Percentiles rank a stretch among this genome's conserved stretches.
Conservation (phyloP, 2,113 vertebrate genomes). For the Pomatostomus ruficeps region DNA sequence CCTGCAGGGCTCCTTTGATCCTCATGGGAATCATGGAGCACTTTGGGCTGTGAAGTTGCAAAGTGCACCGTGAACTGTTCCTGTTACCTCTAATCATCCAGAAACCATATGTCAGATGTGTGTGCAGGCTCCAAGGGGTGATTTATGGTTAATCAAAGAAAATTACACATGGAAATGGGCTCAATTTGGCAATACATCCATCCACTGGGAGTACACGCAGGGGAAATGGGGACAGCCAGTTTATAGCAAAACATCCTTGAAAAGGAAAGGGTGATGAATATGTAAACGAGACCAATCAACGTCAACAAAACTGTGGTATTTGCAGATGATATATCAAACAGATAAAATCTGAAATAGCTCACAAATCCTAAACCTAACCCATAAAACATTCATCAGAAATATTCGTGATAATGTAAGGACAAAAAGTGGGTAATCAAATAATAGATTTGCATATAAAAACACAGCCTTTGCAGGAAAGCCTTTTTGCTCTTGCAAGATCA, state of each 20-base stretch:
- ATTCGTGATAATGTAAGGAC: conserved; percentile 67
- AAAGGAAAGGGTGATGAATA: conserved; percentile 70
- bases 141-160: conserved; percentile 57
- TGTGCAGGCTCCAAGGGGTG: conserved; percentile 55
- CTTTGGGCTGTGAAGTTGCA: conserved; percentile 18
- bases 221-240: conserved; percentile 42
- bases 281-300: conserved; percentile 72
- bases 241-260: conserved; percentile 65
- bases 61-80: conserved; percentile 57
- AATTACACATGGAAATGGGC: conserved; percentile 57
- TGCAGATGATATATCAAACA: conserved; percentile 66
- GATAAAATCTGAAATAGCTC: conserved; percentile 70
- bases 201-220: conserved; percentile 22
- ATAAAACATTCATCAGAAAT: conserved; percentile 73
- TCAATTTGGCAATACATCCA: conserved; percentile 62
- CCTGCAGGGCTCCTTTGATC: not conserved
- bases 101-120: conserved; percentile 56
- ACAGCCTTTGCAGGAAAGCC: conserved; percentile 30
- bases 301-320: conserved; percentile 64
- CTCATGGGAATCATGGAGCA: conserved; percentile 4
- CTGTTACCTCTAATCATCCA: conserved; percentile 63
- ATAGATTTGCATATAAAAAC: conserved; percentile 74
- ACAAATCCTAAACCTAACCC: conserved; percentile 67
- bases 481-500: conserved; percentile 34
- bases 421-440: conserved; percentile 67